Evolutionary conservation across 53 echinoderm and acorn worm genomes (phyloP), one percentile per base, ranked within the genome.

Genomic region (Henricia sp.): DNA sequence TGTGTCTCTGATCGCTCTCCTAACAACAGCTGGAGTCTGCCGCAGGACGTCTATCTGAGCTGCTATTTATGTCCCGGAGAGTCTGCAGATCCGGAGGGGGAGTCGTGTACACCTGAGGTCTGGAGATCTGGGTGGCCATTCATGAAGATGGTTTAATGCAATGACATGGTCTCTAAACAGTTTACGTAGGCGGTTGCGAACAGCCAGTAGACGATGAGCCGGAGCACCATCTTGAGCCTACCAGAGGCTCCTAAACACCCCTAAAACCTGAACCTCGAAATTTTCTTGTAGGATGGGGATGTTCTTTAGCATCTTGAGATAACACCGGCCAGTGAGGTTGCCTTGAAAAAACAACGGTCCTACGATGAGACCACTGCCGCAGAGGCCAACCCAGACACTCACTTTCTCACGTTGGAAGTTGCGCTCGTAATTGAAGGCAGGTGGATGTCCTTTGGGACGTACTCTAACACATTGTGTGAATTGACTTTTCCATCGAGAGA

Each of bases 221-320:
- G 74, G 83, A 36, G 91, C 87, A 36, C 91, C 87, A 83, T 91
- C 68, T 56, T 91, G 87, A 19, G 67, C 71, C 73, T 58, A 87
- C 87, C 74, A 86, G 5, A 90, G 39, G 19, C 78, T 29, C 17
- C 59, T 64, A 56, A 90, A 85, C 6, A 50, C 29, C n/a, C 71
- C 85, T n/a, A 40, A 70, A 6, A 71, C 50, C 25, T 74, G 64
- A 11, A 33, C 50, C 46, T 50, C 51, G 44, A 51, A 48, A 26
- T 48, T 69, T 35, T 74, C 20, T 1, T 28, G 55, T 3, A 84
- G 35, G 42, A 53, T 39, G 13, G 84, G 64, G 24, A 73, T 41
- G 52, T 57, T 10, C 36, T 87, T 46, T 33, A 77, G 46, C 77
- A 87, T 87, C 30, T 57, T 0, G 21, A 87, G 40, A 43, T 87